These are phyloP conservation scores for Norana najaformis DNA, from an alignment of 2,888 invertebrate species.

Conservation along the genomic window DNA sequence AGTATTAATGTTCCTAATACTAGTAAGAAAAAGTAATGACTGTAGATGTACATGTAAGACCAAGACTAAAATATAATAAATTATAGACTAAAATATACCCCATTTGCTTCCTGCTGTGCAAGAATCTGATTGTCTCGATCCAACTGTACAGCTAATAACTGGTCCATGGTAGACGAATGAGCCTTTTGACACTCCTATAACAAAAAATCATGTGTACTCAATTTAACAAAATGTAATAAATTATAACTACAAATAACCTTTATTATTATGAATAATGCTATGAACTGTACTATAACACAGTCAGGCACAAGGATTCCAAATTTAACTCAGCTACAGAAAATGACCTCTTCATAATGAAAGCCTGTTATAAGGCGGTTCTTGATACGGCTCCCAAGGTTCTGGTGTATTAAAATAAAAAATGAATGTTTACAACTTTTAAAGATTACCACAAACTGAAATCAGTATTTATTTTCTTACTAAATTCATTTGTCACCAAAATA, in stretches of 20 bases:
- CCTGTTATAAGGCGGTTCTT: too few relatives aligned
- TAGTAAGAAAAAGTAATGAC: not conserved
- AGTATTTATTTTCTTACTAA: not conserved
- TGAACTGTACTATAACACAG: too few relatives aligned
- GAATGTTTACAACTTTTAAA: too few relatives aligned
- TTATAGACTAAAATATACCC: slow-evolving; percentile 47
- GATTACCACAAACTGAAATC: too few relatives aligned
- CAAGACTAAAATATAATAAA: not conserved
- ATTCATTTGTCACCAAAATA: not conserved
- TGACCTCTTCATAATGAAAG: too few relatives aligned
- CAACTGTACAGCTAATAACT: slow-evolving; percentile 52
- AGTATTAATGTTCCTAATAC: not conserved
- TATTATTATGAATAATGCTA: not conserved
- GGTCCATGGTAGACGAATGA: slow-evolving; percentile 48
- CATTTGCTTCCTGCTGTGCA: slow-evolving; percentile 54
- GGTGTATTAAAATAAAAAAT: too few relatives aligned
- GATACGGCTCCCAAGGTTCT: too few relatives aligned
- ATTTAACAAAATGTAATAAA: not conserved
- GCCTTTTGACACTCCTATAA: slow-evolving; percentile 53
- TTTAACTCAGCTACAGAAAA: too few relatives aligned
- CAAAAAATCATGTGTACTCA: not conserved
- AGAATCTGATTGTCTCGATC: slow-evolving; percentile 56
- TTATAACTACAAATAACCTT: not conserved
- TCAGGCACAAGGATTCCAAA: too few relatives aligned
- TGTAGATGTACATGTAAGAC: not conserved